These are phyloP conservation scores for Athene cunicularia DNA, from an alignment of 2,113 vertebrate genomes.

Conservation along the genomic window DNA sequence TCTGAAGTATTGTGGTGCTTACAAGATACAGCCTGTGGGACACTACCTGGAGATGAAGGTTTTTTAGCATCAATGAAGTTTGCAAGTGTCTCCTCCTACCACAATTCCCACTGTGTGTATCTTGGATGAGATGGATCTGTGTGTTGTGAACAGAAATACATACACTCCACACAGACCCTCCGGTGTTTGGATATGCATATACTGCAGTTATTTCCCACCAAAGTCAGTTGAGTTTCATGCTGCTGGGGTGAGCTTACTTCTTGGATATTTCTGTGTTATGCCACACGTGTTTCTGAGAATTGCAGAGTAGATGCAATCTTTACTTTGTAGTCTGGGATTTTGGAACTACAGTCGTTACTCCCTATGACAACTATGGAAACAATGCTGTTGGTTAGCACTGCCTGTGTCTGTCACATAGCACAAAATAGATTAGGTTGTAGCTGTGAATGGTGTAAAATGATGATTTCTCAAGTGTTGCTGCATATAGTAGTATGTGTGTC, in stretches of 20 bases:
- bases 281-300: not conserved
- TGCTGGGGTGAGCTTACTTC: not conserved
- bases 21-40: not conserved
- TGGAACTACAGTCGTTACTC: not conserved
- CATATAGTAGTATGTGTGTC: not conserved
- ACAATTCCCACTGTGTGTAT: not conserved
- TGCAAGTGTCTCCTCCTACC: not conserved
- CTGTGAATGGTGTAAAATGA: not conserved
- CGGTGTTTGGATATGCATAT: not conserved
- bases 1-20: not conserved
- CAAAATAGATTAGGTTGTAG: not conserved
- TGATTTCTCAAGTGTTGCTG: not conserved
- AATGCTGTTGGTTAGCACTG: not conserved
- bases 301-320: not conserved
- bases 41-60: not conserved
- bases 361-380: not conserved
- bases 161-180: rapidly evolving
- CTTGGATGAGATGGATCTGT: not conserved
- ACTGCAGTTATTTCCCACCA: not conserved
- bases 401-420: not conserved
- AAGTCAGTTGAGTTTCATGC: not conserved
- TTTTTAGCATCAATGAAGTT: not conserved
- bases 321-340: not conserved
- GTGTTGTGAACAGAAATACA: rapidly evolving
- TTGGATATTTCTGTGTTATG: not conserved